Evolutionary conservation across 2,888 invertebrate genomes (phyloP), one percentile per base, ranked within the genome.

Genomic region (Mesoligia furuncula): DNA sequence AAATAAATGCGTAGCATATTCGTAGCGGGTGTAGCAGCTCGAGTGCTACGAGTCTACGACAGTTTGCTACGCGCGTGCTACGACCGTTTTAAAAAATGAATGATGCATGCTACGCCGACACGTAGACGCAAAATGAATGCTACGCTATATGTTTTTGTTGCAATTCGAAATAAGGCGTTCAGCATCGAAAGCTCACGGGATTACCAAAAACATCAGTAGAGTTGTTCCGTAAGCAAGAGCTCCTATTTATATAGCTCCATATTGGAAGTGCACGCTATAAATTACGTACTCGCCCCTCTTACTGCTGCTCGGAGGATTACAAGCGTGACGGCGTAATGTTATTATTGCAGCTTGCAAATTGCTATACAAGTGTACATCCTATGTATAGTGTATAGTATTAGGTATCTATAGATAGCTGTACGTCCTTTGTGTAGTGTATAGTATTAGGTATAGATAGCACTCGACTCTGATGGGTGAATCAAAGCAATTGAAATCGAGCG

Each of bases 261-360:
- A 75, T 75, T 42, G 68, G 39, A 51, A 80, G 57, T 65, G 54
- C 62, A n/a, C 64, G 71, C 67, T 31, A 82, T 84, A 85, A 75
- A 69, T 80, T 27, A 68, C 51, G 48, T 48, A n/a, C 7, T 4
- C 67, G 51, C 84, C 81, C 83, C 79, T 79, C 42, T 68, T 13
- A 13, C 39, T 48, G 48, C 48, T 51, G 73, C 36, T 17, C 13
- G 31, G 20, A 36, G 51, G 8, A 74, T 75, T 57, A 68, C 71
- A 65, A 73, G 70, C 76, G 72, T 70, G 85, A 76, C 76, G 76
- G 57, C 36, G 59, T 72, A 17, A 36, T 59, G 66, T 73, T 74
- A 74, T 59, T 61, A 74, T 67, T 67, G 73, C 79, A 36, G 48
- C 76, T 59, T 31, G 45, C 68, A 15, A 17, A 51, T 51, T 39